phyloP scores from a whole-genome alignment of 2,113 vertebrate species.

The Brachypodius melanocephalos region DNA sequence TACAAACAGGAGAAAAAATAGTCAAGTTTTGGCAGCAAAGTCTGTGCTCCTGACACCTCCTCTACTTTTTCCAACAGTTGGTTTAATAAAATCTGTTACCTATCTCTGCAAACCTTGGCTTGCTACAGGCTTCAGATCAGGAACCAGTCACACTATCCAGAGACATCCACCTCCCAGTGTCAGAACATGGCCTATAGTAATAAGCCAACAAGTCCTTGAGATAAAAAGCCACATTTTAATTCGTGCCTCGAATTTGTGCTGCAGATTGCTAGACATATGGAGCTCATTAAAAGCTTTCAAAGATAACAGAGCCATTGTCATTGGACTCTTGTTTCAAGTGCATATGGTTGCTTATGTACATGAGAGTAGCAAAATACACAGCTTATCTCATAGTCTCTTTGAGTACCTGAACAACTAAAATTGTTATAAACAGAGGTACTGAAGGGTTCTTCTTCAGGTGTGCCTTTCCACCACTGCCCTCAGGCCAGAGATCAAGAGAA shows the following conservation, averaged over 20 bases:
- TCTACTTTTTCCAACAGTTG: not conserved
- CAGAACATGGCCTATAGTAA: conserved; percentile 5
- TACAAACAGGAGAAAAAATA: not conserved
- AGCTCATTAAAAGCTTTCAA: conserved; percentile 61
- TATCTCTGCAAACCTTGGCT: not conserved
- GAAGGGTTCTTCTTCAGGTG: not conserved
- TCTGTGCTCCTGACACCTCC: not conserved
- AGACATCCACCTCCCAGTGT: conserved; percentile 13
- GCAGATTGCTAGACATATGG: conserved; percentile 64
- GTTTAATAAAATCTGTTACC: conserved; percentile 21
- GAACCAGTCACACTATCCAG: not conserved
- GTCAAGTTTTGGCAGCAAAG: not conserved
- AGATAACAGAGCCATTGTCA: conserved; percentile 63
- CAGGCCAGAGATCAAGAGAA: not conserved
- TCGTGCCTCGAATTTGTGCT: not conserved
- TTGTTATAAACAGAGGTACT: not conserved
- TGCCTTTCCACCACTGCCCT: not conserved
- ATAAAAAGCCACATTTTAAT: conserved; percentile 40
- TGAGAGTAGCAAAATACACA: conserved; percentile 10
- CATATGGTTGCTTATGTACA: conserved; percentile 37
- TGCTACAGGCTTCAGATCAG: not conserved
- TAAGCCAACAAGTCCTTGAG: conserved; percentile 44
- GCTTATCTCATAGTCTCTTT: not conserved
- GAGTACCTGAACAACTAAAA: not conserved
- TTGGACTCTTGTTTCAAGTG: conserved; percentile 59